Evolutionary conservation across 2,797 vertebrate genomes (phyloP), one percentile per base, ranked within the genome.

Genomic region (Erpetoichthys calabaricus): DNA sequence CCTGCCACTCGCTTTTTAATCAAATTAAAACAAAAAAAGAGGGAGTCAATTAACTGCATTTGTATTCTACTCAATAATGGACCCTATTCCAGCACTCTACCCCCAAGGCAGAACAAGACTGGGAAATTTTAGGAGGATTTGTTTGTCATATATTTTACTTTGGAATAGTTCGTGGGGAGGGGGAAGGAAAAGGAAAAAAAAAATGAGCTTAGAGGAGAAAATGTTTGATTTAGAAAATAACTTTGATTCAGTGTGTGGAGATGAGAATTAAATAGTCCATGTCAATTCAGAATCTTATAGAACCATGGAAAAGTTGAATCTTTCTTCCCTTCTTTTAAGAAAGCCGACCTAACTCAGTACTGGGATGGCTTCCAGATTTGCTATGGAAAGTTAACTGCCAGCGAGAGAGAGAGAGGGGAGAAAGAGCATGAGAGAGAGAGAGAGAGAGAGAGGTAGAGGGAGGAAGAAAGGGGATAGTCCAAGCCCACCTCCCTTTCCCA

Each of bases 1-100:
- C 90, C 89, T 91, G 91, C 89, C 88, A 89, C 86, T 91, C 88
- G 84, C 90, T 87, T 91, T 94, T 92, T 94, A 93, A 95, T 92
- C 91, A 93, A 92, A 91, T 92, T 92, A 92, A 87, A 91, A 85
- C 82, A 83, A 82, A 89, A 78, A 89, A 72, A 67, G 72, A 71
- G 78, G 75, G 78, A 84, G 79, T 81, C 79, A 84, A 86, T 85
- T 82, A 84, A 83, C 78, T 73, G 78, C 74, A 77, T 82, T 84
- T 84, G 81, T 84, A 81, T 86, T 84, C 81, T 71, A 75, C 77
- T 78, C 80, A 74, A 82, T 80, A 79, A 80, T 78, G 80, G 79
- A 83, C 77, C 76, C 77, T 73, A 75, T 75, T 75, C 78, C 75
- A 77, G 61, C 54, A 46, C 78, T 79, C 76, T 80, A 73, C 80